phyloP scores from a whole-genome alignment of 2,113 vertebrate species.

The Gadus macrocephalus region DNA sequence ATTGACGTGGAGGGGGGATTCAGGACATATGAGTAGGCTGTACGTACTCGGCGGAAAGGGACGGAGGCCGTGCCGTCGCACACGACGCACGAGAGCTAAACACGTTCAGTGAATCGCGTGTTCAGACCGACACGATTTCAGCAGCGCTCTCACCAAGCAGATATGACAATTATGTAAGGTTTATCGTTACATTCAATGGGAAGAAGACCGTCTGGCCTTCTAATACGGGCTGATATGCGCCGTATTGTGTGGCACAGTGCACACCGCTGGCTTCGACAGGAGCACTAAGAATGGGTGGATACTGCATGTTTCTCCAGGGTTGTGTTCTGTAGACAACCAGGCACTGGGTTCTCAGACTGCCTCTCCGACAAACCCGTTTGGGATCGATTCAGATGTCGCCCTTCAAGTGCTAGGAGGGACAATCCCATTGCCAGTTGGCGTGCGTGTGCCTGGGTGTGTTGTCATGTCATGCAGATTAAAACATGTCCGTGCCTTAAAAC shows the following conservation, averaged over 20 bases:
- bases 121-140: background rate
- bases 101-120: background rate
- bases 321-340: too few species aligned
- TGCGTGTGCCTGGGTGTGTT: background rate
- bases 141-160: conserved; percentile 8
- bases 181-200: conserved; percentile 60
- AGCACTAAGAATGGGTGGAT: too few species aligned
- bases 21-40: background rate
- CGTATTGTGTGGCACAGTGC: background rate
- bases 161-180: conserved; percentile 12
- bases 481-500: too few species aligned
- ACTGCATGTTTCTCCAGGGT: too few species aligned
- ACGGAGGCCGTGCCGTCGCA: too few species aligned
- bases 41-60: too few species aligned
- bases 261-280: too few species aligned
- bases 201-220: conserved; percentile 21
- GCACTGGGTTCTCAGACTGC: too few species aligned
- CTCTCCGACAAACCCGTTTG: background rate
- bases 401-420: conserved; percentile 6
- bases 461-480: conserved; percentile 1
- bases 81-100: too few species aligned
- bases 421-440: conserved; percentile 13
- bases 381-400: conserved; percentile 4
- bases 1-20: too few species aligned
- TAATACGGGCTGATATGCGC: conserved; percentile 19